phyloP scores from a whole-genome alignment of 2,113 vertebrate genomes.

The Cephalopholis sonnerati region DNA sequence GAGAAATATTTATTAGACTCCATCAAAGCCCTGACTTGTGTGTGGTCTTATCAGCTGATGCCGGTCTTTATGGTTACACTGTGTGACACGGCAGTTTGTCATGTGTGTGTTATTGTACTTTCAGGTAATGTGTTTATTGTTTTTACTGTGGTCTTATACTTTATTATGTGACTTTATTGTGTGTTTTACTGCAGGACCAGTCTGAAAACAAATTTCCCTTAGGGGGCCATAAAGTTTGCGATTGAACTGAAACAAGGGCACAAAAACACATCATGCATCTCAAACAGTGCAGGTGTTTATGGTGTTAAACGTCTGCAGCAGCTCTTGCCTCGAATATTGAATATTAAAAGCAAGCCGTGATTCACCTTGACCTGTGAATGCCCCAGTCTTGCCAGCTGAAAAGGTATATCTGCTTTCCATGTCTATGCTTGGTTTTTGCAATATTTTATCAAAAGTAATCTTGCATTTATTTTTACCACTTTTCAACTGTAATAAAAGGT shows the following conservation, averaged over 20 bases:
- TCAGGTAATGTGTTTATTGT: slow-evolving; percentile 60
- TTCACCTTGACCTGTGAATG: slow-evolving; percentile 44
- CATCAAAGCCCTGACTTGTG: slow-evolving; percentile 3
- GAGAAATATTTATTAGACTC: slow-evolving; percentile 25
- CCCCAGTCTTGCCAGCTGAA: not conserved
- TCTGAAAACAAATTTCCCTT: slow-evolving; percentile 61
- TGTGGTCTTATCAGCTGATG: slow-evolving; percentile 34
- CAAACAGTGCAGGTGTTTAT: slow-evolving; percentile 36
- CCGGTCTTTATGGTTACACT: not conserved
- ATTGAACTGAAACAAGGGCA: slow-evolving; percentile 52
- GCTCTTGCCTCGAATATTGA: slow-evolving; percentile 38
- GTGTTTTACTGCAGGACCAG: slow-evolving; percentile 56
- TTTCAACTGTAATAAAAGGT: not conserved
- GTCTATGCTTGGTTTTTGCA: not conserved
- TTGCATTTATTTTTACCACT: not conserved
- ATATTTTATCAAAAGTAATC: not conserved
- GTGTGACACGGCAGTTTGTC: slow-evolving; percentile 27
- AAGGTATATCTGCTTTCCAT: not conserved
- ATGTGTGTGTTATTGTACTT: slow-evolving; percentile 27
- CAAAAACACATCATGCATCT: slow-evolving; percentile 39
- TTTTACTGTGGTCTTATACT: slow-evolving; percentile 44
- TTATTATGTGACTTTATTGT: slow-evolving; percentile 61
- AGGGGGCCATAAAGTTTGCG: slow-evolving; percentile 53
- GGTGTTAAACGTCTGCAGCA: slow-evolving; percentile 30
- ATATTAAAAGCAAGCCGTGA: not conserved